phyloP scores from a whole-genome alignment of 2,113 vertebrate genomes.

The Hipposideros armiger region DNA sequence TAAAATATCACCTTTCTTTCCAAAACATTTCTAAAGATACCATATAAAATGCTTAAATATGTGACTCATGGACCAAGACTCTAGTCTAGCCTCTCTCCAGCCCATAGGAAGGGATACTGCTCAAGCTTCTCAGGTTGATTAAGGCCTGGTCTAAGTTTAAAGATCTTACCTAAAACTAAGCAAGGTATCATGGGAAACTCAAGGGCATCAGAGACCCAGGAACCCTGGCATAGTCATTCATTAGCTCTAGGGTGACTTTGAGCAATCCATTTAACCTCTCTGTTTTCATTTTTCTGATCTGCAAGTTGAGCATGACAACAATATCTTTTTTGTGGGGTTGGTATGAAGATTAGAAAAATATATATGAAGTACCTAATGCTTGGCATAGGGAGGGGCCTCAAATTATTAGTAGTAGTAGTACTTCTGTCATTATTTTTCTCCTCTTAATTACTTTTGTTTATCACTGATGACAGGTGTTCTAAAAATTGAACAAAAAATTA shows the following conservation, averaged over 20 bases:
- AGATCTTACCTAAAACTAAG: not conserved
- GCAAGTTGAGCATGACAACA: constrained; percentile 7
- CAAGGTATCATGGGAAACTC: not conserved
- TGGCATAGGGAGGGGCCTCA: not conserved
- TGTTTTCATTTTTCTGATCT: constrained; percentile 15
- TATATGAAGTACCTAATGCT: not conserved
- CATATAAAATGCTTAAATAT: constrained; percentile 2
- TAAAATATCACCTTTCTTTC: not conserved
- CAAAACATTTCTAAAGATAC: not conserved
- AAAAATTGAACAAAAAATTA: constrained; percentile 27
- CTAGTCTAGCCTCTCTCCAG: not conserved
- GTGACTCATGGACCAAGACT: not conserved
- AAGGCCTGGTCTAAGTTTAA: not conserved
- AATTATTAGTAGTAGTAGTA: not conserved
- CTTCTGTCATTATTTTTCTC: not conserved
- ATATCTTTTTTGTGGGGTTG: not conserved
- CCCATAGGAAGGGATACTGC: not conserved
- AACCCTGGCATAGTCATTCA: not conserved
- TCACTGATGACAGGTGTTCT: not conserved
- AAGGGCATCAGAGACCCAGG: not conserved
- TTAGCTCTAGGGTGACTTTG: not conserved
- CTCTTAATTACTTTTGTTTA: not conserved
- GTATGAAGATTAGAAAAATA: not conserved
- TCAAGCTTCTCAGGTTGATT: not conserved
- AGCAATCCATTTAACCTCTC: not conserved